phyloP scores from a whole-genome alignment of 2,888 invertebrate genomes.

The Sarcophaga variegata region DNA sequence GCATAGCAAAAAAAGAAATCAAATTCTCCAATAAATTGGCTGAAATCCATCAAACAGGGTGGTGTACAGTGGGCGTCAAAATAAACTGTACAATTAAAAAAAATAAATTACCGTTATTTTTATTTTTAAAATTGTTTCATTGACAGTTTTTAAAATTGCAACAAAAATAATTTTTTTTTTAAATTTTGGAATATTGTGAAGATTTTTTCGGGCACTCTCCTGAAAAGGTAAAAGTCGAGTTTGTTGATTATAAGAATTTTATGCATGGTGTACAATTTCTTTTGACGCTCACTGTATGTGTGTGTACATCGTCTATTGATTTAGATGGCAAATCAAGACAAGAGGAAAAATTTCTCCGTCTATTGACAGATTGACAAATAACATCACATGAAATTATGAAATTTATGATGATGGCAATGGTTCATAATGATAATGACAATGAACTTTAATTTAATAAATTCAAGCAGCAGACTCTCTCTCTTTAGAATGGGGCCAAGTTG shows the following conservation, averaged over 20 bases:
- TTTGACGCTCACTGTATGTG: too few relatives aligned
- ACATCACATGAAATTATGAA: conserved; percentile 52
- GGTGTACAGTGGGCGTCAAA: too few relatives aligned
- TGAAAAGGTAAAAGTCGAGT: too few relatives aligned
- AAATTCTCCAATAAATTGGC: conserved; percentile 45
- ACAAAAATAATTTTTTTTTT: too few relatives aligned
- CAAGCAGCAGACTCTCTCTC: not conserved
- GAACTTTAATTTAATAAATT: conserved; percentile 34
- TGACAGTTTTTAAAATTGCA: too few relatives aligned
- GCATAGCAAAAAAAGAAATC: conserved; percentile 12
- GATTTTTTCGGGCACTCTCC: too few relatives aligned
- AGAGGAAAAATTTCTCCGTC: conserved; percentile 10
- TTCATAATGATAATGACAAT: conserved; percentile 19
- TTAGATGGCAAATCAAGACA: conserved; percentile 47
- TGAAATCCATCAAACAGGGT: conserved; percentile 59
- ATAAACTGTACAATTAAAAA: too few relatives aligned
- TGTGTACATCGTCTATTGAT: conserved; percentile 46
- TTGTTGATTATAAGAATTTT: too few relatives aligned
- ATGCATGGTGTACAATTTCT: too few relatives aligned
- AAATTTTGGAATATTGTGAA: too few relatives aligned
- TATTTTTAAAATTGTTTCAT: too few relatives aligned
- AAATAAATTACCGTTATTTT: too few relatives aligned
- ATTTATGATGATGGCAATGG: conserved; percentile 50
- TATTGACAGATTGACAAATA: conserved; percentile 60
- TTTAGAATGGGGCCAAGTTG: not conserved